Percentiles rank a stretch among this genome's conserved stretches.
phyloP scores from a whole-genome alignment of 2,888 invertebrate species.

The Plemyria rubiginata region DNA sequence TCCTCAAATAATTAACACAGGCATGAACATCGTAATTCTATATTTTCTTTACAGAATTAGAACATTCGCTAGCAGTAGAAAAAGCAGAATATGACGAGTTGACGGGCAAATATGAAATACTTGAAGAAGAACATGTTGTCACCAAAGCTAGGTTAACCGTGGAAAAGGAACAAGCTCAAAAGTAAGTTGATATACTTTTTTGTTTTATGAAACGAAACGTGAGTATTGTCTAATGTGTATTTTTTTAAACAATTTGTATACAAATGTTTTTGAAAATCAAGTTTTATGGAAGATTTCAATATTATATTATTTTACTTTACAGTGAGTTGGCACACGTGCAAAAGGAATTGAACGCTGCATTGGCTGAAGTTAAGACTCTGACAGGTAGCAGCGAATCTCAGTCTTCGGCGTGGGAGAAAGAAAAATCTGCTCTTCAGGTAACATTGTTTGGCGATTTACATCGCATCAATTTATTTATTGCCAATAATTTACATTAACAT shows the following conservation, averaged over 20 bases:
- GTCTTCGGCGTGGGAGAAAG: conserved; percentile 89
- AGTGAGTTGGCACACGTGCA: conserved; percentile 87
- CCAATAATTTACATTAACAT: no score
- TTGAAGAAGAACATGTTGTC: conserved; percentile 93
- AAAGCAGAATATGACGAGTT: conserved; percentile 91
- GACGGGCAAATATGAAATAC: conserved; percentile 91
- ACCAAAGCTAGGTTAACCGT: conserved; percentile 92
- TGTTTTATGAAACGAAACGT: no score
- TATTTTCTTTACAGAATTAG: conserved; percentile 83
- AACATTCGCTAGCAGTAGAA: conserved; percentile 87
- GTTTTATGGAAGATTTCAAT: neutral
- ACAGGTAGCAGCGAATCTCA: conserved; percentile 87
- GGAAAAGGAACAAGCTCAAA: conserved; percentile 92
- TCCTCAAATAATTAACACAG: no score
- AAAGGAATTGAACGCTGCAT: conserved; percentile 85
- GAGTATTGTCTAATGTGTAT: no score
- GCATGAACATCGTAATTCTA: no score
- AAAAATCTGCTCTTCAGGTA: conserved; percentile 89
- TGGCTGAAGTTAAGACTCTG: conserved; percentile 87
- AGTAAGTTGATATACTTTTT: conserved; percentile 65
- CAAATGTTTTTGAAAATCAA: no score
- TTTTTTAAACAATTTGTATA: no score
- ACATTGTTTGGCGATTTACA: neutral
- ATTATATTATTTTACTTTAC: conserved; percentile 45
- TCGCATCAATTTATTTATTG: no score